phyloP scores from a whole-genome alignment of 1,140 invertebrate genomes.

The Trichogramma pretiosum region DNA sequence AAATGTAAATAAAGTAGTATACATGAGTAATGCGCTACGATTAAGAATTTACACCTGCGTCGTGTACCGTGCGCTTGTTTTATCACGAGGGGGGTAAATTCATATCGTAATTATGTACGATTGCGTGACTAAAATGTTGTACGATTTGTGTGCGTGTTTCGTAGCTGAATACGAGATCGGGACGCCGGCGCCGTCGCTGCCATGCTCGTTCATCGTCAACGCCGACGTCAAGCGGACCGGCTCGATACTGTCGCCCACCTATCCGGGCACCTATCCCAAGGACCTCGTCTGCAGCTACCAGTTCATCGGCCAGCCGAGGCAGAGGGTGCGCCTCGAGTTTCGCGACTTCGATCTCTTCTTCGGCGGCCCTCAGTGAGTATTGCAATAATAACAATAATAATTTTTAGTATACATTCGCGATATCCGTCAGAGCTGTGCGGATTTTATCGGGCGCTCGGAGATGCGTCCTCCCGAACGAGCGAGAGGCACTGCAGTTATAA shows the following conservation, averaged over 20 bases:
- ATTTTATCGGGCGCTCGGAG: too few species aligned
- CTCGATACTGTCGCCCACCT: slow-evolving; percentile 89
- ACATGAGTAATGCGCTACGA: background rate
- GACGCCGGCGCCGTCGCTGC: slow-evolving; percentile 64
- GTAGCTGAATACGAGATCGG: slow-evolving; percentile 85
- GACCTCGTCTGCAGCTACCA: slow-evolving; percentile 87
- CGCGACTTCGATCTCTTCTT: slow-evolving; percentile 98
- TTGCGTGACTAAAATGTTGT: background rate
- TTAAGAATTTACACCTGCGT: too few species aligned
- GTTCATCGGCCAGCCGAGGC: slow-evolving; percentile 80
- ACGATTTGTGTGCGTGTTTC: slow-evolving; percentile 4
- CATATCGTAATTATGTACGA: too few species aligned
- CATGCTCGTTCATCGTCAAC: slow-evolving; percentile 79
- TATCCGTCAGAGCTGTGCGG: too few species aligned
- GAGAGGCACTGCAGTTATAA: too few species aligned
- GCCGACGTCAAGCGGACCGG: slow-evolving; percentile 70
- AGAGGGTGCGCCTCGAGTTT: slow-evolving; percentile 92
- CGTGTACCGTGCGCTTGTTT: too few species aligned
- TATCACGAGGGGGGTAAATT: too few species aligned
- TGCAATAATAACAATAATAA: slow-evolving; percentile 4
- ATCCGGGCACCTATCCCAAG: slow-evolving; percentile 98
- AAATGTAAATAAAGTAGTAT: background rate
- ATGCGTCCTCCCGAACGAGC: too few species aligned
- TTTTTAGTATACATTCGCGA: too few species aligned
- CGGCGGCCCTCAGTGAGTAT: slow-evolving; percentile 94